These are phyloP conservation scores for Barnardius zonarius DNA, from an alignment of 2,113 vertebrate genomes.

Conservation along the genomic window DNA sequence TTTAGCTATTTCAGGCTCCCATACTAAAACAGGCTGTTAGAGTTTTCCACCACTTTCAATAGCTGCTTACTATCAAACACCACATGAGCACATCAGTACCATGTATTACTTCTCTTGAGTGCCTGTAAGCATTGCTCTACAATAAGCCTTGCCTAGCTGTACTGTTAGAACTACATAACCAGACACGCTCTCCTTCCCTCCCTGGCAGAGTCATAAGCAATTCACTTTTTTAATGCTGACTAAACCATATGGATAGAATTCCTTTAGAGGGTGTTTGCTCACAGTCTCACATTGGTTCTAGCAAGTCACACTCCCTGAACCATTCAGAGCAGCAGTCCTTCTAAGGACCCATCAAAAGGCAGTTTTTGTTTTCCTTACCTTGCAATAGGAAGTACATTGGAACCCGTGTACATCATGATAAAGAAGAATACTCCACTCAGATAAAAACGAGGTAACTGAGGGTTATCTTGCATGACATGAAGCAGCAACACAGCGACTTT, in stretches of 20 bases:
- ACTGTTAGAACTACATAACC: neutral
- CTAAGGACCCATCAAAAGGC: neutral
- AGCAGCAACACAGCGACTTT: constrained; percentile 92
- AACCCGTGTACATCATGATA: constrained; percentile 99
- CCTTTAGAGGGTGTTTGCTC: neutral
- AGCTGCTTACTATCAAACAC: neutral
- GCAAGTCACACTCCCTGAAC: neutral
- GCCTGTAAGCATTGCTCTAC: neutral
- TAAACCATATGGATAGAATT: rapidly evolving
- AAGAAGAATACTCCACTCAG: constrained; percentile 97
- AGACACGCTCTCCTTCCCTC: neutral
- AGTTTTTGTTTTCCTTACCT: constrained; percentile 78
- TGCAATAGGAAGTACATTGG: constrained; percentile 96
- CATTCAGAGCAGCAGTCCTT: neutral
- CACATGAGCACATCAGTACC: neutral
- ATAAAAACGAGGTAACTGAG: constrained; percentile 95
- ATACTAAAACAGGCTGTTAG: neutral
- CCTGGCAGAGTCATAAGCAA: neutral
- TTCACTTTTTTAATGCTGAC: neutral
- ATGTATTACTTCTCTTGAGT: neutral
- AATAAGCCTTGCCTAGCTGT: neutral
- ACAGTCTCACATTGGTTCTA: neutral
- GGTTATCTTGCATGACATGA: constrained; percentile 96
- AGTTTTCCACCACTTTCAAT: neutral
- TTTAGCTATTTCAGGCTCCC: neutral